phyloP scores from a whole-genome alignment of 2,797 vertebrate species.

The Acanthurus lineatus region DNA sequence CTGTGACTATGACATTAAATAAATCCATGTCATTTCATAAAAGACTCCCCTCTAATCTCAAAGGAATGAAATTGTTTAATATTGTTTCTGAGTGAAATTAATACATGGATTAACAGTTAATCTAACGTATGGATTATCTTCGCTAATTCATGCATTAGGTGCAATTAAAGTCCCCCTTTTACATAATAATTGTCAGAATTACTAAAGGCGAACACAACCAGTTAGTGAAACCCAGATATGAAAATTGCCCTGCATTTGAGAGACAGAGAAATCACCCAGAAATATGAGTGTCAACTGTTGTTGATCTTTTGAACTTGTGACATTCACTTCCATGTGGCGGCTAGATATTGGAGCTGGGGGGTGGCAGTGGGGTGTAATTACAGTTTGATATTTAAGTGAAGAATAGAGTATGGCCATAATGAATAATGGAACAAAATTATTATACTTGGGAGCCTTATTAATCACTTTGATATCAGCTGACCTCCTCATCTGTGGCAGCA shows the following conservation, averaged over 20 bases:
- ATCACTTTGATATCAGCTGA: conserved; percentile 42
- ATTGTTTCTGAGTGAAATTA: conserved; percentile 44
- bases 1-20: conserved; percentile 9
- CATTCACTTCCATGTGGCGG: conserved; percentile 11
- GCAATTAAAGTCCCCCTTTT: conserved; percentile 43
- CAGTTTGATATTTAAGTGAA: conserved; percentile 24
- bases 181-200: conserved; percentile 27
- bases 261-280: conserved; percentile 15
- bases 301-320: conserved; percentile 43
- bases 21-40: conserved; percentile 33
- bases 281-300: conserved; percentile 21
- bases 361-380: conserved; percentile 1
- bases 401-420: neutral
- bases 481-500: conserved; percentile 18
- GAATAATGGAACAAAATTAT: conserved; percentile 26
- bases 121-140: conserved; percentile 51
- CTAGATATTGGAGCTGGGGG: conserved; percentile 7
- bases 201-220: conserved; percentile 21
- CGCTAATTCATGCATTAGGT: conserved; percentile 57
- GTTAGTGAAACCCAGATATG: conserved; percentile 11
- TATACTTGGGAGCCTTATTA: conserved; percentile 23
- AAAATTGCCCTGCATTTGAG: neutral
- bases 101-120: conserved; percentile 44
- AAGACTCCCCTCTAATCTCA: conserved; percentile 33
- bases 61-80: conserved; percentile 18